phyloP scores from a whole-genome alignment of 1,140 invertebrate species.

The Ceratitis capitata region DNA sequence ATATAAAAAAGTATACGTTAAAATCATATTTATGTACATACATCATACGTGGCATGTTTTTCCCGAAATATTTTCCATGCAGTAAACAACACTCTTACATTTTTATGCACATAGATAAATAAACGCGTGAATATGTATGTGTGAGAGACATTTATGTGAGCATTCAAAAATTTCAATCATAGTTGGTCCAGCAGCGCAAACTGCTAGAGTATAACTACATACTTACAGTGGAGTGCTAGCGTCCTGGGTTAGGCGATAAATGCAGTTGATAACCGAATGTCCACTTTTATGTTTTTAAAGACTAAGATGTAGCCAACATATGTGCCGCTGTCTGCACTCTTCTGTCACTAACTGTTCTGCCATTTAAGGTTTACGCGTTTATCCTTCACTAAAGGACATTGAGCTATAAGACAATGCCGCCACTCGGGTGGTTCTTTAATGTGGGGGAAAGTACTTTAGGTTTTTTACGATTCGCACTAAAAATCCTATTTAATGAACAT shows the following conservation, averaged over 20 bases:
- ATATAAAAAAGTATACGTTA: neutral
- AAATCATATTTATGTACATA: neutral
- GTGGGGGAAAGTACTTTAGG: constrained; percentile 44
- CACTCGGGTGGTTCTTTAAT: neutral
- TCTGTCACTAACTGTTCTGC: too few species aligned
- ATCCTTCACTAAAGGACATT: neutral
- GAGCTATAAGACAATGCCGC: neutral
- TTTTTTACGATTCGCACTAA: constrained; percentile 64
- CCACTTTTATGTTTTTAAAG: neutral
- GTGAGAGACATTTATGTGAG: neutral
- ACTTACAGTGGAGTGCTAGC: neutral
- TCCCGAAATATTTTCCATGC: neutral
- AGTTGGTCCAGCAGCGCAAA: neutral
- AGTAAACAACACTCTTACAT: neutral
- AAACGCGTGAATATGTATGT: neutral
- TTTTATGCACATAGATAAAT: neutral
- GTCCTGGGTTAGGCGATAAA: neutral
- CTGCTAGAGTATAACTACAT: neutral
- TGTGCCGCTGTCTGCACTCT: neutral
- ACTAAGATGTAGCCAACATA: neutral
- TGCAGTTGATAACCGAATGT: neutral
- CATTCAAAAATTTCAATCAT: neutral
- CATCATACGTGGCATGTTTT: neutral
- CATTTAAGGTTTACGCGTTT: neutral
- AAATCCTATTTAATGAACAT: constrained; percentile 65